Evolutionary conservation across 2,113 vertebrate genomes (phyloP).

Genomic region (Vulpes ferrilata): DNA sequence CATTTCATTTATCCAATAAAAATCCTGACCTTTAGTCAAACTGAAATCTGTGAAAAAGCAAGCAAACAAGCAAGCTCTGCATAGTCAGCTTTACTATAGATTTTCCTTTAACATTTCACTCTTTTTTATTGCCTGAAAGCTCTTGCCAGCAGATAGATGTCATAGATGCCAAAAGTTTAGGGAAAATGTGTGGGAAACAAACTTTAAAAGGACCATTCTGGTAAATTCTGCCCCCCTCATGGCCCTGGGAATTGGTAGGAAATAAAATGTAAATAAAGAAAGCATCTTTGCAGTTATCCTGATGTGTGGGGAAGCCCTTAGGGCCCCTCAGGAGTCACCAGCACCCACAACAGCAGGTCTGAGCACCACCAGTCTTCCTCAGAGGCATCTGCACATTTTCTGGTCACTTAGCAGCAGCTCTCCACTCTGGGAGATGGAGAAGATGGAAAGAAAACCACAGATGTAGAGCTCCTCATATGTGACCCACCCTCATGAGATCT

Average conservation of each 20-base stretch:
- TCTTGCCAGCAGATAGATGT: constrained; percentile 31
- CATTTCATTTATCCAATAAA: background rate
- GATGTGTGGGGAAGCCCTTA: background rate
- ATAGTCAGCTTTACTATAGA: background rate
- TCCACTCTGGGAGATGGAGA: background rate
- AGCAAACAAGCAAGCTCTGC: background rate
- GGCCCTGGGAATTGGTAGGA: background rate
- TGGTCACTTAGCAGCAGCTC: background rate
- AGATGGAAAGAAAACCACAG: background rate
- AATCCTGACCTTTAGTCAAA: background rate
- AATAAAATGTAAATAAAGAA: background rate
- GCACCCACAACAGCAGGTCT: background rate
- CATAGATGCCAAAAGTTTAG: background rate
- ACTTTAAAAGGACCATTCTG: background rate
- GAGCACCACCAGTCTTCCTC: background rate
- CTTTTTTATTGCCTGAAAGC: background rate
- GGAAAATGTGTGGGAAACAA: constrained; percentile 1
- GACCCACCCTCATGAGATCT: background rate
- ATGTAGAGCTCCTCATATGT: background rate
- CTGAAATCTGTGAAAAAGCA: background rate
- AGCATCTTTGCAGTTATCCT: background rate
- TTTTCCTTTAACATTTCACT: background rate
- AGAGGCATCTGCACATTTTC: background rate
- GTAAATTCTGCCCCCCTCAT: background rate
- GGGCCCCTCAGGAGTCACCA: background rate